Evolutionary conservation across 1,140 invertebrate species (phyloP), one percentile per base, ranked within the genome.

Genomic region (Bombus pyrosoma): DNA sequence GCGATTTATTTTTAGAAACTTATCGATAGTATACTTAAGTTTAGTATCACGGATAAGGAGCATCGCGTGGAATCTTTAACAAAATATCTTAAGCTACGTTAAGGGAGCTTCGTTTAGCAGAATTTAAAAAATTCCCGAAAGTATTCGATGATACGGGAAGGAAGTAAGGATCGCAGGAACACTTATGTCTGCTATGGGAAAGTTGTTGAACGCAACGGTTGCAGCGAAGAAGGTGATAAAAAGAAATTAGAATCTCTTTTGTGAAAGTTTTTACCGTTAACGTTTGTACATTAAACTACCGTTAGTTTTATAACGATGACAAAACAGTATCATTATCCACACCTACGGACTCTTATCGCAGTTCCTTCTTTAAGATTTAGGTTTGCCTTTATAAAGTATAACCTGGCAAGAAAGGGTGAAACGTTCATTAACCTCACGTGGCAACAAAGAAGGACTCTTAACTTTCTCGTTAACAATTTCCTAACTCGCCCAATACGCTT

Each of bases 201-300:
- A 76, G 34, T 59, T n/a, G 74, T 37, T 25, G 32, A 43, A 59
- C 13, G 22, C 32, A 28, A 76, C n/a, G 57, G 25, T 22, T 9
- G n/a, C 2, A 75, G 22, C 10, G 13, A 39, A 6, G 22, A 18
- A 34, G 37, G 15, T 25, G 74, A 76, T 76, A 76, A 76, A 75
- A 76, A 59, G 74, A 76, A 76, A 59, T 59, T 59, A 18, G 34
- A 76, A 34, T 39, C 13, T 28, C 53, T 28, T 41, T 47, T 59
- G 18, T 53, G 28, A n/a, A 76, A 59, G 25, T 76, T 76, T 76
- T 59, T 76, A 59, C 53, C 25, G 74, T 59, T 59, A 76, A 39
- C 43, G n/a, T 18, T 43, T 28, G 0, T 73, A 41, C 13, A 12
- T 71, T 71, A 71, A 71, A 71, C 37, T 32, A 3, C 25, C 25